Percentiles rank a stretch among this genome's conserved stretches.
Evolutionary conservation across 2,888 invertebrate genomes (phyloP).

Genomic region (Antheraea assamensis): DNA sequence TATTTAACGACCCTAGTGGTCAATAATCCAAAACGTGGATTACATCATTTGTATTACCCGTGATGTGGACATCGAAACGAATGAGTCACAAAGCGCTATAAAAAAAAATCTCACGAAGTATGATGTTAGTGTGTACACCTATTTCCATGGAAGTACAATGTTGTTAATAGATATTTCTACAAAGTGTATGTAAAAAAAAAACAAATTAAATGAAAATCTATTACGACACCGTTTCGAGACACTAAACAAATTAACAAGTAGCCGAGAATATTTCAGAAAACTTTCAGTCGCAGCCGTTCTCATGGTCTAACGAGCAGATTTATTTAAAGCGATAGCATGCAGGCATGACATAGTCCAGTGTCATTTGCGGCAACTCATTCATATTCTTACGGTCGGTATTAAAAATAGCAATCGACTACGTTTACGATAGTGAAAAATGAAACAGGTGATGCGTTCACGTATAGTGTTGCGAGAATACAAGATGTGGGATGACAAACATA

Average conservation of each 20-base stretch:
- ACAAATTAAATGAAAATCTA: constrained; percentile 4
- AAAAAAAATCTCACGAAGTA: constrained; percentile 40
- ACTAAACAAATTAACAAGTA: constrained; percentile 9
- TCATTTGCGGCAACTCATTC: constrained; percentile 61
- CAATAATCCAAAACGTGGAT: constrained; percentile 60
- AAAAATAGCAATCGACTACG: constrained; percentile 62
- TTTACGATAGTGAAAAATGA: constrained; percentile 69
- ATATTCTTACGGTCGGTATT: constrained; percentile 59
- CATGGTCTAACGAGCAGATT: constrained; percentile 36
- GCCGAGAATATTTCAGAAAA: constrained; percentile 12
- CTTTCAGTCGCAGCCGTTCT: constrained; percentile 26
- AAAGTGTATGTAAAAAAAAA: not conserved
- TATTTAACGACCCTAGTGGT: constrained; percentile 55
- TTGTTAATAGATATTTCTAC: constrained; percentile 18
- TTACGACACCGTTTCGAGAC: constrained; percentile 17
- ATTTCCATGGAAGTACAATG: constrained; percentile 20
- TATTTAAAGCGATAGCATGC: constrained; percentile 47
- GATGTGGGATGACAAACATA: constrained; percentile 66
- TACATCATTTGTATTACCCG: constrained; percentile 54
- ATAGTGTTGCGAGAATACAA: constrained; percentile 49
- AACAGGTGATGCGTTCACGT: constrained; percentile 65
- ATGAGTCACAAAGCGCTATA: constrained; percentile 43
- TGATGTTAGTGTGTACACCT: constrained; percentile 26
- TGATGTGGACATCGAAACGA: constrained; percentile 41
- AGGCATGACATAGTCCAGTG: constrained; percentile 40